Conservation (phyloP, 1,140 invertebrate genomes). For the Bilobella aurantiaca region DNA sequence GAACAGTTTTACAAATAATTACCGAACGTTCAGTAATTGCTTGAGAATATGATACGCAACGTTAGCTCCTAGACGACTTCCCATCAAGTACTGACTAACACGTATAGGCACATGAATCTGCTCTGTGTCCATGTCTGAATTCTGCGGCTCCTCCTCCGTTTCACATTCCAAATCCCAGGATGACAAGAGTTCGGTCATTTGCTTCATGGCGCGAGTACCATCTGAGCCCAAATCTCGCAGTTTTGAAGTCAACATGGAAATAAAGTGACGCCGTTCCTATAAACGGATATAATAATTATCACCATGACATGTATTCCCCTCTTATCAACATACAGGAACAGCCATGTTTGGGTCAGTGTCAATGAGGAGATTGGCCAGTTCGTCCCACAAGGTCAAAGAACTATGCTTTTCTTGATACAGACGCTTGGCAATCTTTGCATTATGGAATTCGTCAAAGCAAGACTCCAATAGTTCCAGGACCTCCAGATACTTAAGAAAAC, state of each 20-base stretch:
- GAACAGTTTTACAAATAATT: neutral
- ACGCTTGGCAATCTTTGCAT: conserved; percentile 21
- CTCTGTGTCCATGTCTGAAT: no score
- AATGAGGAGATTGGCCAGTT: conserved; percentile 21
- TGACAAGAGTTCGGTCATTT: conserved; percentile 1
- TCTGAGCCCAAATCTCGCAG: conserved; percentile 23
- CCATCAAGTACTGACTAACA: conserved; percentile 32
- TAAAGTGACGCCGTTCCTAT: conserved; percentile 27
- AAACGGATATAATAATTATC: neutral
- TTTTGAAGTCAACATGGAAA: conserved; percentile 21
- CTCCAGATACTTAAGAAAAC: conserved; percentile 29
- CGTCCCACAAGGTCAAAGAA: conserved; percentile 16
- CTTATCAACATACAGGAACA: neutral
- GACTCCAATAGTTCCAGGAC: conserved; percentile 29
- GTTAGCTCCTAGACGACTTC: conserved; percentile 29
- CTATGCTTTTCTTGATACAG: neutral
- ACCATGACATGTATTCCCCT: neutral
- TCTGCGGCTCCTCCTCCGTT: no score
- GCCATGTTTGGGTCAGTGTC: conserved; percentile 19
- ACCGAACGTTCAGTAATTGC: conserved; percentile 26
- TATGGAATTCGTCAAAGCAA: conserved; percentile 7
- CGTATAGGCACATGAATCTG: no score
- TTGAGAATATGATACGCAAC: conserved; percentile 20
- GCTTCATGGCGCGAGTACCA: conserved; percentile 11
- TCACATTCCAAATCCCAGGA: conserved; percentile 21